Percentiles rank a stretch among this genome's conserved stretches.
phyloP scores from a whole-genome alignment of 2,888 invertebrate species.

The Blastobasis adustella region DNA sequence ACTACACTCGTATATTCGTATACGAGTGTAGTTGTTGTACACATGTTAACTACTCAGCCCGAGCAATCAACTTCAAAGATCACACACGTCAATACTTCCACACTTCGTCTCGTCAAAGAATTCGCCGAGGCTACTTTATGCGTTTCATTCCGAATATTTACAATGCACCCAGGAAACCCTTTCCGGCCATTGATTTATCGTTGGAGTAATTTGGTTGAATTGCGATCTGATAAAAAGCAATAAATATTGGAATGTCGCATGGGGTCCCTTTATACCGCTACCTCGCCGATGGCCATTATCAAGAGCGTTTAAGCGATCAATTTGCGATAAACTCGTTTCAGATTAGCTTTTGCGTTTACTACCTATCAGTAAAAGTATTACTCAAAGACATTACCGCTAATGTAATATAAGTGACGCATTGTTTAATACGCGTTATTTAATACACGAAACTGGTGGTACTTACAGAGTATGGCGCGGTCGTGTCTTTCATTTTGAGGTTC shows the following conservation, averaged over 20 bases:
- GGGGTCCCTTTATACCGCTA: neutral
- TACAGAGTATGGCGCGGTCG: no score
- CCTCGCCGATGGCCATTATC: conserved; percentile 4
- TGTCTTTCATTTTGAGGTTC: no score
- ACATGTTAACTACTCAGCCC: neutral
- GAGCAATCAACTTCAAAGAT: neutral
- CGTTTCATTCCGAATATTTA: neutral
- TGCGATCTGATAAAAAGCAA: conserved; percentile 5
- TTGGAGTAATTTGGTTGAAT: conserved; percentile 1
- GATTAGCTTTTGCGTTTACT: conserved; percentile 1
- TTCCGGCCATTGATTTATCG: conserved; percentile 6
- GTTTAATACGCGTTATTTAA: no score
- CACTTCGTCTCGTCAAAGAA: neutral
- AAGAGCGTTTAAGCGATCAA: conserved; percentile 2
- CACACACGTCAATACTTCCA: neutral
- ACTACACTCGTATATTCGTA: no score
- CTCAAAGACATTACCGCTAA: no score
- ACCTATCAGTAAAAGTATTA: neutral
- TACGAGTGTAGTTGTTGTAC: no score
- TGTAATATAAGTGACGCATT: no score
- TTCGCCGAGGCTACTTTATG: neutral
- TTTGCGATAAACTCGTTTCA: conserved; percentile 7
- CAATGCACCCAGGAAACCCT: neutral
- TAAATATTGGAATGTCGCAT: conserved; percentile 4
- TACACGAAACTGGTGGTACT: no score